Percentiles rank a stretch among this genome's conserved stretches.
Evolutionary conservation across 2,797 vertebrate species (phyloP).

Genomic region (Sibirionetta formosa): DNA sequence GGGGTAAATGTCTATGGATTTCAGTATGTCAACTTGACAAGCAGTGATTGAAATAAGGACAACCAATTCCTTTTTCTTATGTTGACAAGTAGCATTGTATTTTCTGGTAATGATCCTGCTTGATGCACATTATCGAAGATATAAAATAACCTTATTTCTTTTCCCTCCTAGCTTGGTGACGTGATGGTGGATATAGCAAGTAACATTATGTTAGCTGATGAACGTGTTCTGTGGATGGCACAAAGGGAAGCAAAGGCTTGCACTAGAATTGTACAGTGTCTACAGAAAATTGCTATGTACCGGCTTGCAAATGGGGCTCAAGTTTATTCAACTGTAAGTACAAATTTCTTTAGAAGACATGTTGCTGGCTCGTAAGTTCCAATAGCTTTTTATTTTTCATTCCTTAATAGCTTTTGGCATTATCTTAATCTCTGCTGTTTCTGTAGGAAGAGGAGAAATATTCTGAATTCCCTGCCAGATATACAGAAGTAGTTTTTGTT

Average conservation of each 20-base stretch:
- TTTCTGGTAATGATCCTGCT: neutral
- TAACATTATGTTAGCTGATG: conserved; percentile 96
- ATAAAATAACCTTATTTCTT: neutral
- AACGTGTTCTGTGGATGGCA: conserved; percentile 94
- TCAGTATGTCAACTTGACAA: neutral
- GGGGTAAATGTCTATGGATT: neutral
- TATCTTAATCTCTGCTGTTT: neutral
- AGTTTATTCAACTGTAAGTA: conserved; percentile 92
- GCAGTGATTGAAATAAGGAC: neutral
- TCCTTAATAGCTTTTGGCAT: neutral
- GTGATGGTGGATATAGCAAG: conserved; percentile 98
- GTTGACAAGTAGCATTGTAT: neutral
- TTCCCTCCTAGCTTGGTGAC: conserved; percentile 88
- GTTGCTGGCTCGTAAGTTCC: neutral
- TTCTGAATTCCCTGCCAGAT: neutral
- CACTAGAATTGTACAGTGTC: conserved; percentile 91
- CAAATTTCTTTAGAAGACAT: neutral
- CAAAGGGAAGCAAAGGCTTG: conserved; percentile 94
- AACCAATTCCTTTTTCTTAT: neutral
- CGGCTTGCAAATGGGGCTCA: conserved; percentile 90
- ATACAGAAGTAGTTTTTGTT: neutral
- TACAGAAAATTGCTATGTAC: conserved; percentile 91
- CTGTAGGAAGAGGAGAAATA: neutral
- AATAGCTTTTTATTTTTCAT: conserved; percentile 6
- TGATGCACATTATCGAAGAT: neutral